Evolutionary conservation across 2,113 vertebrate species (phyloP).

Genomic region (Calonectris borealis): DNA sequence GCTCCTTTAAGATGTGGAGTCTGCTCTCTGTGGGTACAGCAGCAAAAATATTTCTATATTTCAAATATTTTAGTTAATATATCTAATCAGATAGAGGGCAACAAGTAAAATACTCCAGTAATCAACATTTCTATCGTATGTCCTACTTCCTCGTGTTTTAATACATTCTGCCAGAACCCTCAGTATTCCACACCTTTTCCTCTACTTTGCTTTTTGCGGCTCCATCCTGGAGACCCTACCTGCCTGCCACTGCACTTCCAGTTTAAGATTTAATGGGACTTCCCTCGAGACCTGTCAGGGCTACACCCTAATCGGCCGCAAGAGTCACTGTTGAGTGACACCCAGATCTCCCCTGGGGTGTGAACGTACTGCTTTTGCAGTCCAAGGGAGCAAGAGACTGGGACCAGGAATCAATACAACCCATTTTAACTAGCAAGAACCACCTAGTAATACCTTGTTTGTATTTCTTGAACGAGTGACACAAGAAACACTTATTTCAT

Average conservation of each 20-base stretch:
- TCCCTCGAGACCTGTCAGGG: neutral
- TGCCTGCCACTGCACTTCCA: neutral
- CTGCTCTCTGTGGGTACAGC: neutral
- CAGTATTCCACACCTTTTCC: neutral
- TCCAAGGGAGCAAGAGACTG: neutral
- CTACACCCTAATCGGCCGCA: neutral
- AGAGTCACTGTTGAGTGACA: constrained; percentile 4
- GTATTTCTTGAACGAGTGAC: constrained; percentile 78
- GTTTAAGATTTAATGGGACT: neutral
- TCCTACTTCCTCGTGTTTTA: neutral
- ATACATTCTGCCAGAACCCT: neutral
- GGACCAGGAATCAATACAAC: constrained; percentile 57
- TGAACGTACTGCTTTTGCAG: neutral
- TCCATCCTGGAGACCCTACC: neutral
- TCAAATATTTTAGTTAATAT: neutral
- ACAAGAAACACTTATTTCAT: constrained; percentile 80
- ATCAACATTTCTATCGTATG: neutral
- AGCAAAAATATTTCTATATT: neutral
- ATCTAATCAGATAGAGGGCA: neutral
- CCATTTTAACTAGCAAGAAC: constrained; percentile 74
- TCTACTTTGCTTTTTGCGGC: neutral
- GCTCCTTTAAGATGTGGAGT: neutral
- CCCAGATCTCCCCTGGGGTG: neutral
- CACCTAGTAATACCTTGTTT: constrained; percentile 76
- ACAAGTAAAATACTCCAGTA: neutral